Percentiles rank a stretch among this genome's conserved stretches.
Conservation (phyloP, 2,888 invertebrate species). For the Nymphalis polychloros region DNA sequence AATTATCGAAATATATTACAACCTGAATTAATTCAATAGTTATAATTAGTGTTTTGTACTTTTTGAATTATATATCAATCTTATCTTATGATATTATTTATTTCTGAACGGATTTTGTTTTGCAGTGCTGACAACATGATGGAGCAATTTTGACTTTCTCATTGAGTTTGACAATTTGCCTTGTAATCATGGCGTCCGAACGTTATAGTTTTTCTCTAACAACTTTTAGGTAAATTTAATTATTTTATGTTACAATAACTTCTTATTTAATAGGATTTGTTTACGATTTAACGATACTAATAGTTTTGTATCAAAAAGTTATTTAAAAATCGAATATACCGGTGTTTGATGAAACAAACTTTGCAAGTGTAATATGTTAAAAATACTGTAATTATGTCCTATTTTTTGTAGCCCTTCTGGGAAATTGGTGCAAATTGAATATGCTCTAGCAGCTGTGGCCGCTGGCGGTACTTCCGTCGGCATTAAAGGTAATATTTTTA, state of each 20-base stretch:
- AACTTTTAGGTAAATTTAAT: conserved; percentile 81
- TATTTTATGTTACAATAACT: conserved; percentile 7
- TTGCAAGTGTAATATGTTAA: conserved; percentile 35
- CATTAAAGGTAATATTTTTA: conserved; percentile 89
- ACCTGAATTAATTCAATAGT: too few species aligned
- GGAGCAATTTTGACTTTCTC: conserved; percentile 52
- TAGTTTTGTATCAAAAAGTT: neutral
- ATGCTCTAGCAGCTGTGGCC: conserved; percentile 99
- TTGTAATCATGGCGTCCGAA: conserved; percentile 94
- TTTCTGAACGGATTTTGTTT: conserved; percentile 14
- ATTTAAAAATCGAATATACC: conserved; percentile 11
- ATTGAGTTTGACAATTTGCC: conserved; percentile 60
- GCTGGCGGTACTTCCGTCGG: conserved; percentile 99
- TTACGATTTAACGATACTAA: neutral
- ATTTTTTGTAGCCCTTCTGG: conserved; percentile 94
- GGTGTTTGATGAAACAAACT: conserved; percentile 24
- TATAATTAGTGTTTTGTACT: too few species aligned
- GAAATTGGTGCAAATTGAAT: conserved; percentile 99
- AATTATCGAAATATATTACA: too few species aligned
- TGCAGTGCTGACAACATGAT: conserved; percentile 52
- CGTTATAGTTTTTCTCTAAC: conserved; percentile 98
- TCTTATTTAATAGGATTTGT: neutral
- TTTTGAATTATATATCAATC: neutral
- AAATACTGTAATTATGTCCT: conserved; percentile 39
- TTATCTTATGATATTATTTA: neutral